Base-by-base conservation (phyloP, 2,797 vertebrate genomes). In the Pipistrellus pygmaeus region DNA sequence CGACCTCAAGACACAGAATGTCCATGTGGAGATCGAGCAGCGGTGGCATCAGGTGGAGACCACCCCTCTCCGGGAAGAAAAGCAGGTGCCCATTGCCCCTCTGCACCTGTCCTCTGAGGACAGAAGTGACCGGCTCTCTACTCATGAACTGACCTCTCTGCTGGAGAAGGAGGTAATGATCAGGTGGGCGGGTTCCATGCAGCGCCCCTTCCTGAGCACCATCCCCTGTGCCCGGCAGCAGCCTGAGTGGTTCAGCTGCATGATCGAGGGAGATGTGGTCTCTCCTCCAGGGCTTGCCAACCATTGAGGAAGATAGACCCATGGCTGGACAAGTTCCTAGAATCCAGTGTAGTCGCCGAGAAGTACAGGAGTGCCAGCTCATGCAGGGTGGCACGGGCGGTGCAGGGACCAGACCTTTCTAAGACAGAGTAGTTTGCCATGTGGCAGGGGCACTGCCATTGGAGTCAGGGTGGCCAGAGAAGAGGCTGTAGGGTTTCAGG, bases 11-110 rank as follows among this genome's bases (percentile, higher is more conserved):
- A 95, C 98, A 0, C 98, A 99, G 89, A 99, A 98, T 0, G 99
- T 99, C 64, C 99, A 98, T 0, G 99, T 99, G 90, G 99, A 99
- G 97, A 99, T 99, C 0, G 99, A 99, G 96, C 99, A 99, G 93
- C 98, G 99, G 71, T 99, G 99, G 99, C 99, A 99, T 97, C 99
- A 99, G 96, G 99, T 99, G 96, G 99, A 99, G 98, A 99, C 99
- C 13, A 99, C 99, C 0, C 99, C 99, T 0, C 97, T 99, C 57
- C 98, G 99, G 76, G 99, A 99, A 94, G 99, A 99, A 97, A 99
- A 99, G 96, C 99, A 99, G 97, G 99, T 99, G 93, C 99, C 99
- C 96, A 99, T 99, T 57, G 94, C 98, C 0, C 98, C 98, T 3
- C 88, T 98, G 82, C 98, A 98, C 82, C 96, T 98, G 0, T 35